Evolutionary conservation across 30 jellyfish, hydroid and myxozoan genomes (phyloP).

Genomic region (Rhopilema esculentum): DNA sequence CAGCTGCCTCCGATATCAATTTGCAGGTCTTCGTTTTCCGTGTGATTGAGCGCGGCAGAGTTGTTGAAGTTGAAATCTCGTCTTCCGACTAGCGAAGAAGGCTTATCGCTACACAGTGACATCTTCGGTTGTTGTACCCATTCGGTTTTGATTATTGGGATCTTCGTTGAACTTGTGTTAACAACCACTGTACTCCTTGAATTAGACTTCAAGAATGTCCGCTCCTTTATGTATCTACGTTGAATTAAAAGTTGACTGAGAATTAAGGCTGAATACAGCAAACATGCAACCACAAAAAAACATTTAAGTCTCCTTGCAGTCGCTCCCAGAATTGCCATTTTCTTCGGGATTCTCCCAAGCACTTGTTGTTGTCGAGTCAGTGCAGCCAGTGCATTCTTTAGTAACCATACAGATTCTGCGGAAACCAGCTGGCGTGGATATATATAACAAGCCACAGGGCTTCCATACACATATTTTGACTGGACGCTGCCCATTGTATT

Average conservation of each 20-base stretch:
- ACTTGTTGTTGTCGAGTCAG: too few species aligned
- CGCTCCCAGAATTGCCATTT: not conserved
- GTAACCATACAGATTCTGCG: too few species aligned
- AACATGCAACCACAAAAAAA: not conserved
- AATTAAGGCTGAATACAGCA: not conserved
- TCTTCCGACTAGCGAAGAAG: not conserved
- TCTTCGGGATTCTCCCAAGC: too few species aligned
- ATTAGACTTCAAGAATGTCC: not conserved
- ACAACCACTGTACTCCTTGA: not conserved
- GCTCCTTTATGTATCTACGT: not conserved
- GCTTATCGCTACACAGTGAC: not conserved
- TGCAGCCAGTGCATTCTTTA: too few species aligned
- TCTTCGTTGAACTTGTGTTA: too few species aligned
- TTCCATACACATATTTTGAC: too few species aligned
- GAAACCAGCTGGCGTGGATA: too few species aligned
- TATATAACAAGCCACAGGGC: too few species aligned
- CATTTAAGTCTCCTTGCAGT: not conserved
- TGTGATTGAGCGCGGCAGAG: not conserved
- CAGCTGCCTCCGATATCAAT: constrained; percentile 29
- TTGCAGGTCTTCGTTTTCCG: not conserved
- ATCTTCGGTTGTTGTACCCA: not conserved
- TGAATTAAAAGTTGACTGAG: not conserved
- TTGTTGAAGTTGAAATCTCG: not conserved
- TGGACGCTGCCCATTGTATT: too few species aligned
- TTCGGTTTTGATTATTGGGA: too few species aligned